These are phyloP conservation scores for Liasis olivaceus DNA, from an alignment of 2,797 vertebrate species.

Conservation along the genomic window DNA sequence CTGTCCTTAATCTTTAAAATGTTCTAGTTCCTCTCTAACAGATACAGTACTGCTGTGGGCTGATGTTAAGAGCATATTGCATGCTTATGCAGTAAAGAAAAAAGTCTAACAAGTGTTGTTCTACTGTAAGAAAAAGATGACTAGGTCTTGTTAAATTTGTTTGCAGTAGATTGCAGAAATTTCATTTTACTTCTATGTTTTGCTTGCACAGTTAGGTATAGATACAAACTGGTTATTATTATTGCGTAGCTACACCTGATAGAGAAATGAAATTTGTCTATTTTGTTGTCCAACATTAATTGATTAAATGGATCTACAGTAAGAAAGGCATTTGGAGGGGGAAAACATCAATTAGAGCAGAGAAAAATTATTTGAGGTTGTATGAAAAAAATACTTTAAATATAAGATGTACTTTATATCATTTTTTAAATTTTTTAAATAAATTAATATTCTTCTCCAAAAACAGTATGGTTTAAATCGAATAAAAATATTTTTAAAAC, in stretches of 20 bases:
- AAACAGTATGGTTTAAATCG: not conserved
- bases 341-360: not conserved
- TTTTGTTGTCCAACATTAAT: constrained; percentile 63
- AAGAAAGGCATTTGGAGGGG: constrained; percentile 23
- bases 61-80: not conserved
- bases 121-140: not conserved
- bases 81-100: not conserved
- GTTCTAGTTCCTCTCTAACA: not conserved
- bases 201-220: not conserved
- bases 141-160: not conserved
- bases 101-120: not conserved
- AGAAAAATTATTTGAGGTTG: not conserved
- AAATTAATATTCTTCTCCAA: not conserved
- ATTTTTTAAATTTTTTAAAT: not conserved
- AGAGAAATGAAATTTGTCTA: constrained; percentile 64
- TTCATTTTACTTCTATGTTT: not conserved
- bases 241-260: constrained; percentile 53
- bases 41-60: not conserved
- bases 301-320: constrained; percentile 54
- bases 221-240: constrained; percentile 45
- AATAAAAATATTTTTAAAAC: not conserved
- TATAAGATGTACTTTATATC: not conserved
- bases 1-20: not conserved
- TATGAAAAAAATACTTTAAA: not conserved
- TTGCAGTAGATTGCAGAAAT: not conserved